Base-by-base conservation (phyloP, 2,113 vertebrate species). In the Serilophus lunatus region DNA sequence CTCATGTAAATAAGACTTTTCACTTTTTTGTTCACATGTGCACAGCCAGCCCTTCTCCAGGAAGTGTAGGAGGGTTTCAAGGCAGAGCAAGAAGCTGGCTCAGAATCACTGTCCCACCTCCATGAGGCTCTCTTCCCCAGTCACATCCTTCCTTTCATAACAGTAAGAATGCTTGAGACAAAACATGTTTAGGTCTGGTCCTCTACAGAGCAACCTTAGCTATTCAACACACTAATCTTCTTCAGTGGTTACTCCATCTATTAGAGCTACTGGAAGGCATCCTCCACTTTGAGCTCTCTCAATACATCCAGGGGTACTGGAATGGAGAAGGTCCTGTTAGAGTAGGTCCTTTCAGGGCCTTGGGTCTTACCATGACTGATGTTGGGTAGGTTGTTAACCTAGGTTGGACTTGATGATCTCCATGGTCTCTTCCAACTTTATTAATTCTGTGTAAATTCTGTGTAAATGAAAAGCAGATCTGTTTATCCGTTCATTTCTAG, bases 251-350 rank as follows among this genome's bases (percentile, higher is more conserved):
- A 6, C 26, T 57, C 14, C 29, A 22, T 33, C 29, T 50, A 57
- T 14, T 12, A 64, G 44, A 54, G 60, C 12, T 1, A 0, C 2
- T 70, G n/a, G 40, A 68, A 66, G 35, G 20, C 3, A 0, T 54
- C 38, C 1, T 49, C 24, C 11, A 4, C 35, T 53, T 44, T 44
- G 44, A 44, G 28, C 5, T 60, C 28, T 51, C 25, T 33, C 18
- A 54, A 4, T 0, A 0, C 8, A 77, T 13, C 23, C 33, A 53
- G 54, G 22, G 33, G 4, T 6, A 63, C 28, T 13, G 28, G 24
- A 8, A n/a, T 49, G 31, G 28, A 25, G 54, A 35, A n/a, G 6
- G 23, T 22, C 31, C 13, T 28, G 40, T 45, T 50, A 64, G 31
- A 57, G 40, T 7, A 66, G 22, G 36, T 40, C 35, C 1, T 0